A percentile compares a stretch with the other conserved stretches of the same genome.
Evolutionary conservation across 1,140 invertebrate genomes (phyloP).

Genomic region (Achroia grisella): DNA sequence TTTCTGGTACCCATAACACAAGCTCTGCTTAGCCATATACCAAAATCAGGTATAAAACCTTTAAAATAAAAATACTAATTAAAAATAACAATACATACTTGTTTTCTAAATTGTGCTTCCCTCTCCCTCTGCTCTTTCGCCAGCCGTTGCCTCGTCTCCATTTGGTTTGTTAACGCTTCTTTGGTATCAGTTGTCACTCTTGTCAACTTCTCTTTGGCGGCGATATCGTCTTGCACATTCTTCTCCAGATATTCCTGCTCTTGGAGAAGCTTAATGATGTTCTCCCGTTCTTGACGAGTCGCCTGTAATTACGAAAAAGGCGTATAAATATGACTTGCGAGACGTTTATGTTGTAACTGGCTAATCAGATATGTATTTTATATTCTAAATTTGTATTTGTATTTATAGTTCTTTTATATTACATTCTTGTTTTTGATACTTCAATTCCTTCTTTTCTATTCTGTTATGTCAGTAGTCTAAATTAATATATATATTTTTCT

Average conservation of each 20-base stretch:
- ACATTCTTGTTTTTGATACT: too few species aligned
- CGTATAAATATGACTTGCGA: too few species aligned
- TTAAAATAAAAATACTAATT: background rate
- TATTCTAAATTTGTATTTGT: too few species aligned
- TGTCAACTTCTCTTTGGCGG: slow-evolving; percentile 18
- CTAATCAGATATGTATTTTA: too few species aligned
- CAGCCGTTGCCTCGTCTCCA: slow-evolving; percentile 16
- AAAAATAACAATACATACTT: slow-evolving; percentile 15
- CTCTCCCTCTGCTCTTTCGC: slow-evolving; percentile 9
- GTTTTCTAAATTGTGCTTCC: slow-evolving; percentile 24
- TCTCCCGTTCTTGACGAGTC: slow-evolving; percentile 27
- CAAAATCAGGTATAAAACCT: too few species aligned
- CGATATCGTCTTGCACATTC: slow-evolving; percentile 32
- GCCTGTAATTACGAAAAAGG: slow-evolving; percentile 19
- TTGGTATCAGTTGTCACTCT: slow-evolving; percentile 20
- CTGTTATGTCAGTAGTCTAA: too few species aligned
- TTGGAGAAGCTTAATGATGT: slow-evolving; percentile 40
- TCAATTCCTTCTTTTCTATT: too few species aligned
- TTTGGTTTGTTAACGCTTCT: slow-evolving; percentile 27
- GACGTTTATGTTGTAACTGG: too few species aligned
- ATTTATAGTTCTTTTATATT: too few species aligned
- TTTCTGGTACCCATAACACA: too few species aligned
- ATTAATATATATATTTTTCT: too few species aligned
- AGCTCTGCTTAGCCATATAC: too few species aligned
- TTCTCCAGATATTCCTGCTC: slow-evolving; percentile 49